Evolutionary conservation across 1,140 invertebrate genomes (phyloP), one percentile per base, ranked within the genome.

Genomic region (Bombus haemorrhoidalis): DNA sequence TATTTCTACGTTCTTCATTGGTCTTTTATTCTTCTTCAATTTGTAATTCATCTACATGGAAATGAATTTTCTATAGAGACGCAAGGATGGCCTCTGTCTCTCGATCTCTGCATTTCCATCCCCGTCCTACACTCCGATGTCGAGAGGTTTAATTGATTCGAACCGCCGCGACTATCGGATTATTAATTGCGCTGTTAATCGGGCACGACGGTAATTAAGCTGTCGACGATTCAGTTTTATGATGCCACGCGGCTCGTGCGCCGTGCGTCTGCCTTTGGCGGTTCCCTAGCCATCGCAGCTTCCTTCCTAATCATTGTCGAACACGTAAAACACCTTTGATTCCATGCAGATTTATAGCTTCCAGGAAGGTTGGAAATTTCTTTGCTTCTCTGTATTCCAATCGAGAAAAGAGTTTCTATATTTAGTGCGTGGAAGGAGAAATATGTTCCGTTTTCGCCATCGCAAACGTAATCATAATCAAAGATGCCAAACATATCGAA

Each of bases 101-200:
- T 34, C 80, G 73, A 66, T 64, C 32, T 34, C 76, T 32, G 39
- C 53, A 47, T 85, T 78, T 37, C 66, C 73, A 32, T 69, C 72
- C 43, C 73, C 76, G n/a, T 32, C 68, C 62, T 47, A 57, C n/a
- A 32, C 41, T 2, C 34, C 28, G 69, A 79, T 28, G 76, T 66
- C 76, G 83, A 84, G 76, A 80, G 83, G 77, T 85, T 85, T 85
- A 85, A 85, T 85, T 85, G 78, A 85, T 85, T 85, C 78, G 83
- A 72, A 81, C 83, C 72, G 59, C 68, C 68, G 53, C 75, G 78
- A 85, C 78, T 85, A 81, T 80, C 69, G 77, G 83, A 81, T 85
- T 81, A 85, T 85, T 85, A 81, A 85, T 81, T 74, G 83, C 69
- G 78, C 71, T 74, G 78, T 64, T 85, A 85, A 85, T 85, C 78